phyloP scores from a whole-genome alignment of 2,113 vertebrate genomes.

The Piaya cayana region DNA sequence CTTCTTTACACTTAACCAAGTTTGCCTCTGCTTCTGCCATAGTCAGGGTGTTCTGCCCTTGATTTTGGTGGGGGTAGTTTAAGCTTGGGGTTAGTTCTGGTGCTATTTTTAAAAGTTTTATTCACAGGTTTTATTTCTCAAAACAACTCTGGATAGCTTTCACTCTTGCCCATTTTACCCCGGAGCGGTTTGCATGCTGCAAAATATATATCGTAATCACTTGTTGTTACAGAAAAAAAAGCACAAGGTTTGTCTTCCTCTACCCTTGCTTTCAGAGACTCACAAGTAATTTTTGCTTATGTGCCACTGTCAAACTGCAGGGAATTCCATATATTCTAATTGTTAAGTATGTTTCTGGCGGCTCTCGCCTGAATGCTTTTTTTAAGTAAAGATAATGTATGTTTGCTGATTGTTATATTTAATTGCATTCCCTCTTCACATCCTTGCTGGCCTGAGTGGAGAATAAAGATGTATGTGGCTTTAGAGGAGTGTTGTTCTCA shows the following conservation, averaged over 20 bases:
- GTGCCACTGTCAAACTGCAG: slow-evolving; percentile 11
- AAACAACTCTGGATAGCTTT: background rate
- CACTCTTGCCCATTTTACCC: background rate
- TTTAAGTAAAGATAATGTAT: background rate
- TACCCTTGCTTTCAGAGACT: background rate
- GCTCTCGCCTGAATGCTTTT: background rate
- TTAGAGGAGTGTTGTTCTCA: background rate
- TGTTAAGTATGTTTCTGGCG: slow-evolving; percentile 24
- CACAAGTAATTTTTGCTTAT: background rate
- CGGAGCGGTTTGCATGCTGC: background rate
- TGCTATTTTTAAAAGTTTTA: slow-evolving; percentile 61
- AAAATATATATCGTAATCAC: slow-evolving; percentile 19
- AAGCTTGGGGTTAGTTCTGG: slow-evolving; percentile 46
- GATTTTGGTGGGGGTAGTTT: background rate
- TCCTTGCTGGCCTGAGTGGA: slow-evolving; percentile 56
- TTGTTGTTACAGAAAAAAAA: slow-evolving; percentile 39
- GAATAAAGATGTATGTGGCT: slow-evolving; percentile 44
- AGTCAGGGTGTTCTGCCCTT: background rate
- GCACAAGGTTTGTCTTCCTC: slow-evolving; percentile 52
- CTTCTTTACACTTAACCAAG: slow-evolving; percentile 30
- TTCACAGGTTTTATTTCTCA: background rate
- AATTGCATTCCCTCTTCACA: slow-evolving; percentile 26
- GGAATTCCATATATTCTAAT: slow-evolving; percentile 1
- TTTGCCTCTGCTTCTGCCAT: background rate
- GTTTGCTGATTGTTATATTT: slow-evolving; percentile 46